Percentiles rank a stretch among this genome's conserved stretches.
Conservation (phyloP, 2,113 vertebrate genomes). For the Thunnus maccoyii region DNA sequence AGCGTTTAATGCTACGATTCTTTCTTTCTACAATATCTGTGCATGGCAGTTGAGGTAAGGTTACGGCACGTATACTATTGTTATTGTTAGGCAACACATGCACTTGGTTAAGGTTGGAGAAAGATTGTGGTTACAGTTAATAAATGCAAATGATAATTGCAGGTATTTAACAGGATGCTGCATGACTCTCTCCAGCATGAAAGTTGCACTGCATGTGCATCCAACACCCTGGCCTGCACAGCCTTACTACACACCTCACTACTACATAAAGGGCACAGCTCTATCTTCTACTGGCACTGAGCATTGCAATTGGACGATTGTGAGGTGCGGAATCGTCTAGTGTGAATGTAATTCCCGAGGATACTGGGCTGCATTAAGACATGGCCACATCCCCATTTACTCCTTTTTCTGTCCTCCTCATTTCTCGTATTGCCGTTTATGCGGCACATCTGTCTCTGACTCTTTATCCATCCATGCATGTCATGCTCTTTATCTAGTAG, state of each 20-base stretch:
- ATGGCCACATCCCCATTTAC: constrained; percentile 34
- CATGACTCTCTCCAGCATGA: too few species aligned
- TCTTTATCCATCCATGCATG: constrained; percentile 39
- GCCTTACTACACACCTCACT: not conserved
- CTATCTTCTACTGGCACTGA: not conserved
- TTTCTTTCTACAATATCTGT: not conserved
- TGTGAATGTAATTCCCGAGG: constrained; percentile 1
- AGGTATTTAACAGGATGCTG: too few species aligned
- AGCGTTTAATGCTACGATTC: not conserved
- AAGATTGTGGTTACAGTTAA: too few species aligned
- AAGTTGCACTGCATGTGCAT: too few species aligned
- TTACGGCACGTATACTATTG: not conserved
- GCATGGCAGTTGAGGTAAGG: not conserved
- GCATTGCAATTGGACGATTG: not conserved
- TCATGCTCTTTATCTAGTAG: constrained; percentile 57
- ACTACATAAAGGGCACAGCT: not conserved
- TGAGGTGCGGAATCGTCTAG: not conserved
- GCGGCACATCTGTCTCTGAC: constrained; percentile 46
- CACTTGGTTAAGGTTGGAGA: too few species aligned
- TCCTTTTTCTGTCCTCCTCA: not conserved
- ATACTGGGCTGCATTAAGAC: constrained; percentile 12
- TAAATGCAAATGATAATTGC: too few species aligned
- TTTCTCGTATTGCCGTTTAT: constrained; percentile 12
- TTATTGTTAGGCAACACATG: too few species aligned
- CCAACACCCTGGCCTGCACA: too few species aligned